Evolutionary conservation across 2,888 invertebrate species (phyloP).

Genomic region (Apamea crenata): DNA sequence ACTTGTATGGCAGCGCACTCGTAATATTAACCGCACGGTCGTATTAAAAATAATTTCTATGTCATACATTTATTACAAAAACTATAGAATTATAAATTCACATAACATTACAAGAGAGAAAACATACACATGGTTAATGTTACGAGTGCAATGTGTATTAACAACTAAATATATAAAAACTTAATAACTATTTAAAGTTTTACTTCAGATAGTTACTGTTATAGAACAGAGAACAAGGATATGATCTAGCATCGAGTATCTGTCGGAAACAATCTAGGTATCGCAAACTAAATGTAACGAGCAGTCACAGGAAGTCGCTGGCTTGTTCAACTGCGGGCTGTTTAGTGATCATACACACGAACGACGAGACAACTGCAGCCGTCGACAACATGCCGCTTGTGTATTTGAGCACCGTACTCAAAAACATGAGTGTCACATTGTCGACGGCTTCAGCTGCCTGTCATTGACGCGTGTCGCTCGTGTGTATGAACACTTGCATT

Average conservation of each 20-base stretch:
- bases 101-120: conserved; percentile 66
- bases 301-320: conserved; percentile 49
- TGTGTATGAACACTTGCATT: conserved; percentile 1
- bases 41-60: conserved; percentile 61
- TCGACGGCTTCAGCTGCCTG: no score
- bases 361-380: neutral
- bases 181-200: conserved; percentile 83
- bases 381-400: neutral
- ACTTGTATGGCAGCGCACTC: conserved; percentile 73
- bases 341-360: neutral
- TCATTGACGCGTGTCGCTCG: neutral
- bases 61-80: conserved; percentile 59
- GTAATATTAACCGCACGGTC: conserved; percentile 65
- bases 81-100: conserved; percentile 61
- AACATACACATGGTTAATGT: conserved; percentile 69
- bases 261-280: conserved; percentile 65
- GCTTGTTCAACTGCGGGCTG: conserved; percentile 24
- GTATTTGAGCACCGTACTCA: neutral
- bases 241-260: conserved; percentile 71
- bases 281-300: conserved; percentile 51
- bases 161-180: conserved; percentile 79
- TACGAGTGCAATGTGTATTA: conserved; percentile 80
- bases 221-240: conserved; percentile 67
- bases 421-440: neutral
- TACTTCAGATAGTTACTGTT: conserved; percentile 78